Percentiles rank a stretch among this genome's conserved stretches.
phyloP scores from a whole-genome alignment of 2,888 invertebrate species.

The Habroteleia sp. region DNA sequence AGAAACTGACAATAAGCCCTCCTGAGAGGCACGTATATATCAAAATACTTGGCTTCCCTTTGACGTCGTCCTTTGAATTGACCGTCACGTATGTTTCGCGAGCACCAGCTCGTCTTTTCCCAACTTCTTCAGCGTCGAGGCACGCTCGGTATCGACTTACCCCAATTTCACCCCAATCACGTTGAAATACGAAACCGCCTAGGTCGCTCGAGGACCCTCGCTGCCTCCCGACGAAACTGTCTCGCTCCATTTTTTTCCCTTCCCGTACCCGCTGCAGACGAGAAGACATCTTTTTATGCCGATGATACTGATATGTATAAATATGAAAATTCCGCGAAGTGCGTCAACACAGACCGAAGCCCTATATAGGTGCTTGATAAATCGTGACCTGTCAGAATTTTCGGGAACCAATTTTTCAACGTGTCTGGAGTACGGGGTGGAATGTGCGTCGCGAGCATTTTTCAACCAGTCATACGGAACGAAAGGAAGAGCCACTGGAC shows the following conservation, averaged over 20 bases:
- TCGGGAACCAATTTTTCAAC: conserved; percentile 79
- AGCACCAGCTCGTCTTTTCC: conserved; percentile 67
- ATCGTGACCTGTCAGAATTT: conserved; percentile 77
- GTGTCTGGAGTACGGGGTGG: conserved; percentile 66
- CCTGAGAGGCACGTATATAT: conserved; percentile 54
- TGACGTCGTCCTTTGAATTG: conserved; percentile 63
- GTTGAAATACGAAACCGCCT: conserved; percentile 79
- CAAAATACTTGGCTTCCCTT: conserved; percentile 59
- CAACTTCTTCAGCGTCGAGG: conserved; percentile 47
- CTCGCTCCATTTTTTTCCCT: conserved; percentile 33
- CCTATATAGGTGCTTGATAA: conserved; percentile 73
- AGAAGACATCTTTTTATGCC: conserved; percentile 69
- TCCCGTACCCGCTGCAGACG: conserved; percentile 30
- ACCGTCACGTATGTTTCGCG: conserved; percentile 71
- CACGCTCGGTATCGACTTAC: conserved; percentile 79
- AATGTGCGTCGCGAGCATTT: conserved; percentile 71
- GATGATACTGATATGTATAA: conserved; percentile 75
- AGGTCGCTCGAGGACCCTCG: conserved; percentile 54
- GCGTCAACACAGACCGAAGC: conserved; percentile 53
- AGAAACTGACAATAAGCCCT: conserved; percentile 59
- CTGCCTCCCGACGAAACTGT: conserved; percentile 37
- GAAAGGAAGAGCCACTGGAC: conserved; percentile 40
- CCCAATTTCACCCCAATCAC: conserved; percentile 81
- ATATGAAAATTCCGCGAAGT: conserved; percentile 64
- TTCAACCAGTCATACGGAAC: conserved; percentile 76